These are phyloP conservation scores for Acrossocheilus wenchowensis DNA, from an alignment of 2,797 vertebrate genomes.

Conservation along the genomic window DNA sequence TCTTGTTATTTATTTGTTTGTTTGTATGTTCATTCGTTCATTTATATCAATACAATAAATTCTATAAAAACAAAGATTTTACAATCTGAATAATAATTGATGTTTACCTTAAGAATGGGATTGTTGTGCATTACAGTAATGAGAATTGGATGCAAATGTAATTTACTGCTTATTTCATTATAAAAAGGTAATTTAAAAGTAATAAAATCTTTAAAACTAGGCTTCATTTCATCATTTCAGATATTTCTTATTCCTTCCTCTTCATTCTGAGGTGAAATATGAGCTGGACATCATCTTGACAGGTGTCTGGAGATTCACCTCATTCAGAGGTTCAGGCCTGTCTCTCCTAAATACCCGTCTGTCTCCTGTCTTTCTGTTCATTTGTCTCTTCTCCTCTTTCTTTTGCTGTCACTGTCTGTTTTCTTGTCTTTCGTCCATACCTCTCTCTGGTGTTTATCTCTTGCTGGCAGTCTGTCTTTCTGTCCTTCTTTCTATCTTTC, in stretches of 20 bases:
- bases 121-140: not conserved
- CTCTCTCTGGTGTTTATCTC: conserved; percentile 41
- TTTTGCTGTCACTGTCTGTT: conserved; percentile 24
- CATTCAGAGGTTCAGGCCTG: conserved; percentile 48
- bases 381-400: conserved; percentile 46
- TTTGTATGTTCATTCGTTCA: not conserved
- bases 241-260: not conserved
- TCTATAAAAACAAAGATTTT: not conserved
- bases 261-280: conserved; percentile 14
- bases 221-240: not conserved
- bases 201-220: not conserved
- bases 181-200: not conserved
- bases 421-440: conserved; percentile 39
- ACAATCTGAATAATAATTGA: not conserved
- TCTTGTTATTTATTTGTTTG: not conserved
- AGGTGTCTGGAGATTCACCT: conserved; percentile 17
- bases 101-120: not conserved
- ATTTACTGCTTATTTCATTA: not conserved
- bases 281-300: conserved; percentile 21
- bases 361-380: conserved; percentile 43
- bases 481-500: conserved; percentile 37
- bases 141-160: not conserved
- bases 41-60: not conserved
- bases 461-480: conserved; percentile 46
- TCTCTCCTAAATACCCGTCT: conserved; percentile 47